Conservation (phyloP, 2,888 invertebrate genomes). For the Apamea sordens region DNA sequence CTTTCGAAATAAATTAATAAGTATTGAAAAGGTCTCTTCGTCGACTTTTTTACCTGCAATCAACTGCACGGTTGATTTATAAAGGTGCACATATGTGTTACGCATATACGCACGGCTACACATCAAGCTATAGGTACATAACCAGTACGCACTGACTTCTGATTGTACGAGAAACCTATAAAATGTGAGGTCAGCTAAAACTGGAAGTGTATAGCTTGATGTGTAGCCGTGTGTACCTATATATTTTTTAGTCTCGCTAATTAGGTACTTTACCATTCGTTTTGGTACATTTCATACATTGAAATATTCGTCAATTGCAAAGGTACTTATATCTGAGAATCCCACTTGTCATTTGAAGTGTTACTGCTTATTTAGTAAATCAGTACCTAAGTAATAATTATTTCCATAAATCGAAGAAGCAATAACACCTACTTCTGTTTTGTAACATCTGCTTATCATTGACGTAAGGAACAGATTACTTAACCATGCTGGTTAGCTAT, state of each 20-base stretch:
- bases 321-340: constrained; percentile 6
- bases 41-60: constrained; percentile 33
- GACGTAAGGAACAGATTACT: constrained; percentile 36
- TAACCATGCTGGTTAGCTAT: constrained; percentile 14
- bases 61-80: background rate
- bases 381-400: background rate
- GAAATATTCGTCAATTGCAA: constrained; percentile 2
- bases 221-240: background rate
- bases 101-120: background rate
- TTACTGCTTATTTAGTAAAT: background rate
- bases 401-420: constrained; percentile 18
- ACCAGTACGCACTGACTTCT: background rate
- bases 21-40: constrained; percentile 35
- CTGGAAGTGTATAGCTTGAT: background rate
- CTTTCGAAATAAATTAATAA: constrained; percentile 25
- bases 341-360: background rate
- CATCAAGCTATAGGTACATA: background rate
- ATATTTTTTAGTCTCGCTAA: background rate
- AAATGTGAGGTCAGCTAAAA: background rate
- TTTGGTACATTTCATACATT: background rate
- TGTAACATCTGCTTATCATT: constrained; percentile 37
- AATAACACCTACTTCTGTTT: constrained; percentile 19
- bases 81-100: background rate
- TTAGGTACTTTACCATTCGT: constrained; percentile 2
- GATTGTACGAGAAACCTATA: background rate